Percentiles rank a stretch among this genome's conserved stretches.
phyloP scores from a whole-genome alignment of 37 sponge, comb jelly and placozoan genomes.

The Tethya wilhelma region DNA sequence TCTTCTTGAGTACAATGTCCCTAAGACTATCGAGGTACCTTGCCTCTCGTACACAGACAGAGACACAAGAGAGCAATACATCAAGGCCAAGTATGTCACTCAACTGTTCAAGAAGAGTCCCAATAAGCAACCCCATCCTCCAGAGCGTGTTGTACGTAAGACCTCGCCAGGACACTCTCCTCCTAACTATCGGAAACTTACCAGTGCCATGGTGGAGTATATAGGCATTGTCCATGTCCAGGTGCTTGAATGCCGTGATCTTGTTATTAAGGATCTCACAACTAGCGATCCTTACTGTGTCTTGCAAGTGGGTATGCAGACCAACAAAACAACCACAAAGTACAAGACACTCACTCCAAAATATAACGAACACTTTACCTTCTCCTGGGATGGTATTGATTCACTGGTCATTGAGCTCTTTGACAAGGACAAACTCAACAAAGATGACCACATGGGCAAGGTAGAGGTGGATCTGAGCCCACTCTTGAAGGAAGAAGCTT shows the following conservation, averaged over 20 bases:
- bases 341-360: conserved; percentile 61
- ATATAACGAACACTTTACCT: conserved; percentile 79
- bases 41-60: conserved; percentile 70
- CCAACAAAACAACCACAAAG: conserved; percentile 65
- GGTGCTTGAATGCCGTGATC: conserved; percentile 49
- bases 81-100: conserved; percentile 77
- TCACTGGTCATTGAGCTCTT: conserved; percentile 64
- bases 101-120: conserved; percentile 51
- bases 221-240: conserved; percentile 73
- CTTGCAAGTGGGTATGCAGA: conserved; percentile 69
- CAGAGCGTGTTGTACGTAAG: conserved; percentile 50
- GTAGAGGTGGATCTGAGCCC: conserved; percentile 43
- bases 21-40: conserved; percentile 80
- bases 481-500: conserved; percentile 21
- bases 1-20: conserved; percentile 73
- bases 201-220: conserved; percentile 78
- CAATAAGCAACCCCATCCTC: conserved; percentile 41
- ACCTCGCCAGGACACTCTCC: conserved; percentile 6
- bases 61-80: conserved; percentile 75
- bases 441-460: conserved; percentile 84
- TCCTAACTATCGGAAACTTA: not conserved
- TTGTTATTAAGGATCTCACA: conserved; percentile 68
- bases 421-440: conserved; percentile 76
- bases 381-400: conserved; percentile 85
- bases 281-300: conserved; percentile 80